phyloP scores from a whole-genome alignment of 2,888 invertebrate genomes.

The Tiliacea citrago region DNA sequence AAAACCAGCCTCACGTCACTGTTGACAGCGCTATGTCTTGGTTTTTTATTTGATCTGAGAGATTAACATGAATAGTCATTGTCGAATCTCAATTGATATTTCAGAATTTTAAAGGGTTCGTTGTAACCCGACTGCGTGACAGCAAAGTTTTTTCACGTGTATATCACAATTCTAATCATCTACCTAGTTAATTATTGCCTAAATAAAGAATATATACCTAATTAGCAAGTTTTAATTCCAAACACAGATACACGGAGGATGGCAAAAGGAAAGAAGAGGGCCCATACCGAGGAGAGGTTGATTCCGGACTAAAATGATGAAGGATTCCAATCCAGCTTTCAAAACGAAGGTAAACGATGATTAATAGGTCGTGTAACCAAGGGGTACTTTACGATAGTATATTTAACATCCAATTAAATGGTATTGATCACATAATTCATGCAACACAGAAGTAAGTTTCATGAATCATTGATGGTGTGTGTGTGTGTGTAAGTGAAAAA shows the following conservation, averaged over 20 bases:
- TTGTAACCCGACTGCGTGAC: too few relatives aligned
- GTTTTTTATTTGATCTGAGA: too few relatives aligned
- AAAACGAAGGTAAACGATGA: constrained; percentile 13
- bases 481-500: constrained; percentile 16
- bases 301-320: background rate
- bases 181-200: background rate
- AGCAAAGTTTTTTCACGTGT: background rate
- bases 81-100: background rate
- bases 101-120: background rate
- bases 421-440: constrained; percentile 44
- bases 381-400: background rate
- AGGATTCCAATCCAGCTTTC: background rate
- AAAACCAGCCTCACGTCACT: too few relatives aligned
- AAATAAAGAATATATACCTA: background rate
- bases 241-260: too few relatives aligned
- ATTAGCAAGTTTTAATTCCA: background rate
- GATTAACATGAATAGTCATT: background rate
- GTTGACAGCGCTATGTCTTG: too few relatives aligned
- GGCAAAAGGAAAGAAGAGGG: background rate
- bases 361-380: background rate
- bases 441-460: constrained; percentile 26
- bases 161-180: background rate
- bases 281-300: background rate
- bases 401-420: constrained; percentile 23
- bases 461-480: constrained; percentile 38